Conservation (phyloP, 2,888 invertebrate species). For the Parnassius mnemosyne region DNA sequence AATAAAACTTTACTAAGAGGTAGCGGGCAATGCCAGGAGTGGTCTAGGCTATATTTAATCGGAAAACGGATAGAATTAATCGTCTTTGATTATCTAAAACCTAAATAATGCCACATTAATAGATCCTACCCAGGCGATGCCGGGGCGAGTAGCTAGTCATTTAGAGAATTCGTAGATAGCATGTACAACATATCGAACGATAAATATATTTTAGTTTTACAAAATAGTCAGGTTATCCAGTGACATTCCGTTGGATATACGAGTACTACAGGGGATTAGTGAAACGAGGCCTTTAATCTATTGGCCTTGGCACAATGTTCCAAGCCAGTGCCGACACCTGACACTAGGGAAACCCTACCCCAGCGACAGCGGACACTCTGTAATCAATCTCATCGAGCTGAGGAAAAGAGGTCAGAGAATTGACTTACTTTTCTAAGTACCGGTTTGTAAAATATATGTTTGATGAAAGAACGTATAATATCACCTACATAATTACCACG, state of each 20-base stretch:
- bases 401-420: conserved; percentile 32
- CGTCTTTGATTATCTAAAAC: no score
- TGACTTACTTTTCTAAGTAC: conserved; percentile 15
- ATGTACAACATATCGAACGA: no score
- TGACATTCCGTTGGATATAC: not conserved
- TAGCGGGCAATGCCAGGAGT: no score
- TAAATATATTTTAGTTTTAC: no score
- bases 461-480: not conserved
- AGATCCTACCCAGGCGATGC: no score
- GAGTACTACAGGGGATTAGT: conserved; percentile 18
- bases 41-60: no score
- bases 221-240: not conserved
- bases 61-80: no score
- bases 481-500: no score
- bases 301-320: conserved; percentile 64
- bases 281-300: conserved; percentile 31
- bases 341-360: conserved; percentile 50
- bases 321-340: conserved; percentile 45
- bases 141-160: no score
- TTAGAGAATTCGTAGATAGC: no score
- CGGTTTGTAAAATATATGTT: not conserved
- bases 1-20: no score
- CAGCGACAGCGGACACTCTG: conserved; percentile 42
- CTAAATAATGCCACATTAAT: no score
- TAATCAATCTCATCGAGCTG: conserved; percentile 39